Conservation (phyloP, 1,140 invertebrate species). For the Drosophila ironensis region DNA sequence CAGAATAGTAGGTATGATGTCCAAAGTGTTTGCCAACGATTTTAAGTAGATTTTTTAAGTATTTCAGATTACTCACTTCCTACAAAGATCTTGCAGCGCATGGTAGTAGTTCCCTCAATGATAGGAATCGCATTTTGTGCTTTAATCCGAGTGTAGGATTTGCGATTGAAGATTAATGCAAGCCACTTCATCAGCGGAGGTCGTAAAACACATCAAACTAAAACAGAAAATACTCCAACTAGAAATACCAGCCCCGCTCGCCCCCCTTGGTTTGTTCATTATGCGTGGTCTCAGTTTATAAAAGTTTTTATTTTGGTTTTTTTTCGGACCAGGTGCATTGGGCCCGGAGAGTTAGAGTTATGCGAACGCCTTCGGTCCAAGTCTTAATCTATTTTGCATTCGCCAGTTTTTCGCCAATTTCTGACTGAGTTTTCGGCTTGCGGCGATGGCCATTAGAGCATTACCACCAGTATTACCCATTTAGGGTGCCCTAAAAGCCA, state of each 20-base stretch:
- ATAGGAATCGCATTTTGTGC: too few relatives aligned
- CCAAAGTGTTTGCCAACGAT: too few relatives aligned
- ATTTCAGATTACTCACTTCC: too few relatives aligned
- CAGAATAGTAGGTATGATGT: too few relatives aligned
- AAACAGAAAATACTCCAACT: not conserved
- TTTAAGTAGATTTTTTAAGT: too few relatives aligned
- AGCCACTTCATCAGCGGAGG: constrained; percentile 21
- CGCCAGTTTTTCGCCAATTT: not conserved
- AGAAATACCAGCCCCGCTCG: not conserved
- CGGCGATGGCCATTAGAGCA: constrained; percentile 31
- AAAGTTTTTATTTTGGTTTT: too few relatives aligned
- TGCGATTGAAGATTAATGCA: constrained; percentile 12
- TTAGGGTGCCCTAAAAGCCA: constrained; percentile 2
- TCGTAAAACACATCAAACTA: constrained; percentile 3
- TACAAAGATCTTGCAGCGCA: too few relatives aligned
- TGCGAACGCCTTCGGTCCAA: constrained; percentile 4
- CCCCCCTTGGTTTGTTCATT: not conserved
- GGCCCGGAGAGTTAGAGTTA: constrained; percentile 10
- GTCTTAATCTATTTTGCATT: not conserved
- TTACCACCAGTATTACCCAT: not conserved
- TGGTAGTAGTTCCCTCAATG: too few relatives aligned
- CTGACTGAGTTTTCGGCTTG: not conserved
- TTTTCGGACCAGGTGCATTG: constrained; percentile 15
- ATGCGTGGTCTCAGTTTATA: too few relatives aligned
- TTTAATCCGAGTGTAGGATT: not conserved